Conservation (phyloP, 1,140 invertebrate species). For the honey bee (Apis mellifera) region Amel_HAv3.1 CM009942.2:9866001-9866500, state of each 20-base stretch:
- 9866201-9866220: no score
- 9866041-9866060: constrained; percentile 2
- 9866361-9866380: constrained; percentile 42
- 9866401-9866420: not conserved
- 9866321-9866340: constrained; percentile 46
- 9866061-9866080: no score
- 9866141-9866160: no score
- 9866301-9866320: constrained; percentile 66
- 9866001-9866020: not conserved
- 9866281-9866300: constrained; percentile 61
- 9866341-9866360: constrained; percentile 69
- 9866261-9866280: constrained; percentile 66
- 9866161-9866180: no score
- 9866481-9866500: no score
- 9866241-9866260: constrained; percentile 5
- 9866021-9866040: not conserved
- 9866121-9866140: no score
- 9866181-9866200: no score
- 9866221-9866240: not conserved
- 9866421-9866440: not conserved
- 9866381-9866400: constrained; percentile 55
- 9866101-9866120: no score
- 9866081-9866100: no score
- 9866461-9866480: not conserved
- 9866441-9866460: not conserved